Percentiles rank a stretch among this genome's conserved stretches.
Conservation (phyloP, 2,888 invertebrate genomes). For the Drosophila nr. perissopoda region DNA sequence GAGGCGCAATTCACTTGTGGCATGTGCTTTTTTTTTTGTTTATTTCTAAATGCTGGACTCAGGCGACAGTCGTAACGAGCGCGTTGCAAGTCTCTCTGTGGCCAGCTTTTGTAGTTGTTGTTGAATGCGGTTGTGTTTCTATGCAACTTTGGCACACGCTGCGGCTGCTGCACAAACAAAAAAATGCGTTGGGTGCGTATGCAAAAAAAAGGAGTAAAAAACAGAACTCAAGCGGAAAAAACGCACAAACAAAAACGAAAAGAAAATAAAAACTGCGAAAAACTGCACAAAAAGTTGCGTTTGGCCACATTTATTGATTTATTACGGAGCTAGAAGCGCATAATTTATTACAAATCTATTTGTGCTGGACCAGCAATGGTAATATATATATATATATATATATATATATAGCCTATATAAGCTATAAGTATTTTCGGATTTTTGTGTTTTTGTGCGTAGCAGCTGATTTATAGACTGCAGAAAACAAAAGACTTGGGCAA, state of each 20-base stretch:
- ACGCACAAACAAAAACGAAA: neutral
- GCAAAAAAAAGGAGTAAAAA: constrained; percentile 45
- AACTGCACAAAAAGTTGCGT: constrained; percentile 66
- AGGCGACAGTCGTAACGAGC: constrained; percentile 31
- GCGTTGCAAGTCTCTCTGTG: constrained; percentile 19
- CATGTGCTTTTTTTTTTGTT: constrained; percentile 26
- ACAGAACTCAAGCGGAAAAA: constrained; percentile 1
- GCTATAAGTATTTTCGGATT: constrained; percentile 6
- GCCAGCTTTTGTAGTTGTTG: neutral
- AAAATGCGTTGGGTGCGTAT: constrained; percentile 70
- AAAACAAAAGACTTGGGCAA: constrained; percentile 74
- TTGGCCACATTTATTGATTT: constrained; percentile 72
- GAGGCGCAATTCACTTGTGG: constrained; percentile 22
- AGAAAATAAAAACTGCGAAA: constrained; percentile 21
- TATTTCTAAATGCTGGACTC: constrained; percentile 17
- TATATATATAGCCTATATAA: neutral
- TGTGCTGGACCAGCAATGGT: constrained; percentile 21
- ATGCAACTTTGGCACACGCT: constrained; percentile 69
- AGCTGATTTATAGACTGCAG: constrained; percentile 56
- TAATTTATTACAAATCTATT: constrained; percentile 79
- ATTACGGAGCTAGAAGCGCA: constrained; percentile 57
- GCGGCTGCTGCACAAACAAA: constrained; percentile 30
- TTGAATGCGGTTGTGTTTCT: constrained; percentile 32
- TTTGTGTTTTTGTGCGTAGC: constrained; percentile 41
- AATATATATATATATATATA: neutral